Evolutionary conservation across 2,888 invertebrate species (phyloP).

Genomic region (Octonoba sinensis): DNA sequence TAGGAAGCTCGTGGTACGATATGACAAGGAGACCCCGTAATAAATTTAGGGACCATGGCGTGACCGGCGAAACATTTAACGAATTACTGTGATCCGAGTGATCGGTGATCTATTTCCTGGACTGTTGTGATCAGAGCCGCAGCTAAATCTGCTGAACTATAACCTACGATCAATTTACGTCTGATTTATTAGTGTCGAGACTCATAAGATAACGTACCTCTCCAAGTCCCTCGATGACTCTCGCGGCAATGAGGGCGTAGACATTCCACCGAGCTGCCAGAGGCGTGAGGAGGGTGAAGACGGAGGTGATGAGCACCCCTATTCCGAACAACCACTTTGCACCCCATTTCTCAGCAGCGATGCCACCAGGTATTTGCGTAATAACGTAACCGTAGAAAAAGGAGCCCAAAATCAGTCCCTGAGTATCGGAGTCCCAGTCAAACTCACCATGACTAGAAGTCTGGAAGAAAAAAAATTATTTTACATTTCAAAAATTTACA

Average conservation of each 20-base stretch:
- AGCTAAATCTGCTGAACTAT: too few relatives aligned
- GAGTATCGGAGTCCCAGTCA: slow-evolving; percentile 81
- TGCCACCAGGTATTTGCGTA: slow-evolving; percentile 87
- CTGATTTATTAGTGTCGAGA: too few relatives aligned
- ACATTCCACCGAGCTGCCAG: slow-evolving; percentile 81
- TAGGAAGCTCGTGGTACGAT: too few relatives aligned
- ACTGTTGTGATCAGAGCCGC: too few relatives aligned
- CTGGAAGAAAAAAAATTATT: too few relatives aligned
- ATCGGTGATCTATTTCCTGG: too few relatives aligned
- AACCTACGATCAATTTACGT: too few relatives aligned
- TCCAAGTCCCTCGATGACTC: slow-evolving; percentile 84
- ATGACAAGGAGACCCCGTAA: too few relatives aligned
- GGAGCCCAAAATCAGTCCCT: slow-evolving; percentile 79
- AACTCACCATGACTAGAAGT: slow-evolving; percentile 21
- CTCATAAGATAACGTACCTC: slow-evolving; percentile 75
- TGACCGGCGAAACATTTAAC: too few relatives aligned
- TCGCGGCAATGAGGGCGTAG: slow-evolving; percentile 79
- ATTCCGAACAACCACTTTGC: slow-evolving; percentile 87
- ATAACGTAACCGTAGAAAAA: slow-evolving; percentile 91
- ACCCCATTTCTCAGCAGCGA: slow-evolving; percentile 85
- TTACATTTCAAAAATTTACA: too few relatives aligned
- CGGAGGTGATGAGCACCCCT: slow-evolving; percentile 79
- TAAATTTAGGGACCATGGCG: too few relatives aligned
- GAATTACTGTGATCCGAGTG: too few relatives aligned
- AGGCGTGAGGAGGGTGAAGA: slow-evolving; percentile 85